Evolutionary conservation across 1,140 invertebrate species (phyloP).

Genomic region (Mya arenaria): DNA sequence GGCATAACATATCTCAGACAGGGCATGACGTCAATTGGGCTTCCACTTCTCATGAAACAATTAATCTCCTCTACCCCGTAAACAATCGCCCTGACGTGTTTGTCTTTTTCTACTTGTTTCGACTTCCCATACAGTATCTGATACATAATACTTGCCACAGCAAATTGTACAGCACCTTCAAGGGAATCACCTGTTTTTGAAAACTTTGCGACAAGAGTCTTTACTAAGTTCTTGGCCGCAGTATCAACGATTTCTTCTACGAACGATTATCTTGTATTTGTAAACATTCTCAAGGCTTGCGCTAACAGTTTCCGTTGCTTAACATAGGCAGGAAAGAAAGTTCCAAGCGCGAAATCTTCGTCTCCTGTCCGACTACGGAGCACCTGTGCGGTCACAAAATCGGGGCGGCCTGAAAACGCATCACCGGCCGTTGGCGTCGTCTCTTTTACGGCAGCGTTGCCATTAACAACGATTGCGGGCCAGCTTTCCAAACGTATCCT

Average conservation of each 20-base stretch:
- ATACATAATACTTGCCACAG: neutral
- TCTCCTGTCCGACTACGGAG: neutral
- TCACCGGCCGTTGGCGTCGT: neutral
- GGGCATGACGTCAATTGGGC: constrained; percentile 54
- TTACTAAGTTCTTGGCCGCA: neutral
- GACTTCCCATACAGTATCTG: neutral
- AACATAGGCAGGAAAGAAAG: neutral
- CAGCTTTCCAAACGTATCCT: neutral
- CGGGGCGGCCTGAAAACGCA: neutral
- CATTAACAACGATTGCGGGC: neutral
- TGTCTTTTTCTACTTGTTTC: neutral
- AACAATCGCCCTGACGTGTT: neutral
- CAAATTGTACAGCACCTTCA: neutral
- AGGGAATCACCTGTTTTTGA: neutral
- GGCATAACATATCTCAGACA: constrained; percentile 54
- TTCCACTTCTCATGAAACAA: constrained; percentile 44
- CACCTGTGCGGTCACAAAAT: neutral
- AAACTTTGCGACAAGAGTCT: neutral
- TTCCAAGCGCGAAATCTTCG: neutral
- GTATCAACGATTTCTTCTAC: neutral
- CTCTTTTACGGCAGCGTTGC: neutral
- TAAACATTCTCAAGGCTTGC: neutral
- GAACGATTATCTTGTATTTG: neutral
- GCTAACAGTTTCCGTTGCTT: neutral
- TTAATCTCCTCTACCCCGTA: neutral